These are phyloP conservation scores for Lasaia peninsularis DNA, from an alignment of 1,140 invertebrate genomes.

Conservation along the genomic window DNA sequence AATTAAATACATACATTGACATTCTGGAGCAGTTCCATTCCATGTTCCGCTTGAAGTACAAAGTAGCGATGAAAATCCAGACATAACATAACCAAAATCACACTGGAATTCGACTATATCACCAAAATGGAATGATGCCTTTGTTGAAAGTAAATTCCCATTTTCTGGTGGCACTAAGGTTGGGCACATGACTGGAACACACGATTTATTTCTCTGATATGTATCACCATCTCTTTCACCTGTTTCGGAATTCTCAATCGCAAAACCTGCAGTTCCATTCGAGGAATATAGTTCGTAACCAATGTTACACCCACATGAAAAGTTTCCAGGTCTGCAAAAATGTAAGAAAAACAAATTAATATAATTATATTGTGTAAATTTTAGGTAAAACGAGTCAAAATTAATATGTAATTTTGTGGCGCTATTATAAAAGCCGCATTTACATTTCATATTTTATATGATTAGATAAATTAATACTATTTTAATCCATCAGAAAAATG, in stretches of 20 bases:
- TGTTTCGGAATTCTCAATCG: constrained; percentile 88
- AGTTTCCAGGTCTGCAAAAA: constrained; percentile 85
- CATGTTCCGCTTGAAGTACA: constrained; percentile 94
- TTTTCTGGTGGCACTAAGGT: constrained; percentile 89
- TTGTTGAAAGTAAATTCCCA: constrained; percentile 91
- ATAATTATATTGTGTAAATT: too few relatives aligned
- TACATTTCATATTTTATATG: too few relatives aligned
- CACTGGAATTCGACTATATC: constrained; percentile 95
- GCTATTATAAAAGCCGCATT: too few relatives aligned
- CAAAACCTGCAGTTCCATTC: constrained; percentile 95
- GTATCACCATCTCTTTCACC: constrained; percentile 92
- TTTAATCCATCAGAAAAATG: too few relatives aligned
- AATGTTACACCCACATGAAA: constrained; percentile 92
- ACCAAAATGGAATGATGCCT: constrained; percentile 90
- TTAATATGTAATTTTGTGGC: too few relatives aligned
- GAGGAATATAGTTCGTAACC: constrained; percentile 93
- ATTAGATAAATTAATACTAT: too few relatives aligned
- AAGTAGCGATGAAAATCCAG: constrained; percentile 88
- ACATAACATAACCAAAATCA: constrained; percentile 95
- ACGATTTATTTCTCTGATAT: constrained; percentile 96
- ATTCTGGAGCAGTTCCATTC: constrained; percentile 95
- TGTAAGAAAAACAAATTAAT: constrained; percentile 24
- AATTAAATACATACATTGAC: constrained; percentile 85
- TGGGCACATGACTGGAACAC: constrained; percentile 95
- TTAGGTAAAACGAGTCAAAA: too few relatives aligned